Evolutionary conservation across 2,113 vertebrate genomes (phyloP).

Genomic region (Oryzias melastigma): DNA sequence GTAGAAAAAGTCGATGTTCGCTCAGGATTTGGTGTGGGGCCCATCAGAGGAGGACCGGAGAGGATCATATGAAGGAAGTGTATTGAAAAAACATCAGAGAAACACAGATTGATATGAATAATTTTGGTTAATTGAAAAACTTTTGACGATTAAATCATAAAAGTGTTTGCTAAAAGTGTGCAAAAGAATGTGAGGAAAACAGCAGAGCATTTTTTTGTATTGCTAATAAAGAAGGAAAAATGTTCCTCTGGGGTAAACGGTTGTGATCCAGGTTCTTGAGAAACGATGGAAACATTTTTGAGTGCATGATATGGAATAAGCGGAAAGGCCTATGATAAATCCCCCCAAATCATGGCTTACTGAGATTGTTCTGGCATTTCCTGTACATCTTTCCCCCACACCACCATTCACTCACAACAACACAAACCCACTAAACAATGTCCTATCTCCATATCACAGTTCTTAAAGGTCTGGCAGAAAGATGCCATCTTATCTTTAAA

Average conservation of each 20-base stretch:
- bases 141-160: too few relatives aligned
- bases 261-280: slow-evolving; percentile 8
- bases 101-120: too few relatives aligned
- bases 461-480: slow-evolving; percentile 35
- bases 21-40: too few relatives aligned
- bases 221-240: too few relatives aligned
- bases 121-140: too few relatives aligned
- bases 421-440: slow-evolving; percentile 19
- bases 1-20: too few relatives aligned
- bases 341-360: slow-evolving; percentile 33
- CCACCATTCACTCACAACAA: background rate
- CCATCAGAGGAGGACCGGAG: too few relatives aligned
- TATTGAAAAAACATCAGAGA: too few relatives aligned
- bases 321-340: slow-evolving; percentile 24
- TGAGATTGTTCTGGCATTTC: slow-evolving; percentile 67
- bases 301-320: background rate
- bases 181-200: slow-evolving; percentile 42
- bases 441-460: slow-evolving; percentile 14
- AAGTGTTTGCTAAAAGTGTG: slow-evolving; percentile 39
- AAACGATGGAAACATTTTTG: background rate
- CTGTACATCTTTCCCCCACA: slow-evolving; percentile 47
- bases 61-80: too few relatives aligned
- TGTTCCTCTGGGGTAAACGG: slow-evolving; percentile 33
- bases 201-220: background rate
- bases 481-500: slow-evolving; percentile 48